A percentile compares a stretch with the other conserved stretches of the same genome.
These are phyloP conservation scores for Ceramica pisi DNA, from an alignment of 2,888 invertebrate genomes.

Conservation along the genomic window DNA sequence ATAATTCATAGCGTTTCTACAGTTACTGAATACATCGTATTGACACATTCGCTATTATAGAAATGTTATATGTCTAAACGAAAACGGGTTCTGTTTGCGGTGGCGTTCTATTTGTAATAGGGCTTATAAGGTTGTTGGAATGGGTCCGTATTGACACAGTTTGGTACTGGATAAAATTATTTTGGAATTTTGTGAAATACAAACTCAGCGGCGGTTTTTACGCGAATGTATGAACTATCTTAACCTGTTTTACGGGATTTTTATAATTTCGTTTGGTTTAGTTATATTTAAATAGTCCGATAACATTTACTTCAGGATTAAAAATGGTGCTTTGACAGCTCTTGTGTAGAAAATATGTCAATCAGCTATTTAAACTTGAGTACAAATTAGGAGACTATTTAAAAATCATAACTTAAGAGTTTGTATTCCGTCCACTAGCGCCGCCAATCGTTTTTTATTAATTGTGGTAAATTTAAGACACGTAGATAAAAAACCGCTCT, in stretches of 20 bases:
- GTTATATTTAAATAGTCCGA: too few species aligned
- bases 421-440: too few species aligned
- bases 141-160: neutral
- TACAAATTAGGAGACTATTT: too few species aligned
- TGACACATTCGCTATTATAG: constrained; percentile 11
- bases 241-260: neutral
- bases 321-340: too few species aligned
- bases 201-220: neutral
- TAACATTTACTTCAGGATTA: too few species aligned
- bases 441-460: too few species aligned
- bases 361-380: too few species aligned
- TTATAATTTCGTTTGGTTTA: neutral
- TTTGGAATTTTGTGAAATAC: neutral
- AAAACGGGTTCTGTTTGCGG: constrained; percentile 25
- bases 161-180: neutral
- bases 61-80: neutral
- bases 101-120: constrained; percentile 19
- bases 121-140: neutral
- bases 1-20: neutral
- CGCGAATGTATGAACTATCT: neutral
- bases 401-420: too few species aligned
- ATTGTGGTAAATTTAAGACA: too few species aligned
- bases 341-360: too few species aligned
- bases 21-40: neutral
- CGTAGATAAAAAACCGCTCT: too few species aligned